phyloP scores from a whole-genome alignment of 2,888 invertebrate species.

The Drosophila mercatorum region DNA sequence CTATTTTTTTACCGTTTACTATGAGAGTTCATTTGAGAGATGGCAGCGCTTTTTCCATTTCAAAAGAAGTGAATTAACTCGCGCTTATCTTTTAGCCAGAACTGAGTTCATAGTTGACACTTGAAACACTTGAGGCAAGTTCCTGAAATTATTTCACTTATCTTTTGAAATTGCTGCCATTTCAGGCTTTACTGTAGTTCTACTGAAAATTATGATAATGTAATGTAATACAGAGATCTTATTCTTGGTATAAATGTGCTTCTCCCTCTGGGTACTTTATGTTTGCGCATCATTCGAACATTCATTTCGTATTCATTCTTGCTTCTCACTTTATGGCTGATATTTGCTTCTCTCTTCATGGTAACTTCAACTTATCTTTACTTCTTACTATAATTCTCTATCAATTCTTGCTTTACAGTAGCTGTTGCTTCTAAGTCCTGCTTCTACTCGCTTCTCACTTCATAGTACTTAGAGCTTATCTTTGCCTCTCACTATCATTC shows the following conservation, averaged over 20 bases:
- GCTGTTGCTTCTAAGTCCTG: too few relatives aligned
- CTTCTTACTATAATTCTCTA: not conserved
- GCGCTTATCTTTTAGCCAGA: constrained; percentile 1
- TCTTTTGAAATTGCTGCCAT: not conserved
- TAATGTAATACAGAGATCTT: not conserved
- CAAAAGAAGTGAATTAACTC: constrained; percentile 2
- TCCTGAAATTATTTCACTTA: not conserved
- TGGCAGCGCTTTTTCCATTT: not conserved
- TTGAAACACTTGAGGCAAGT: not conserved
- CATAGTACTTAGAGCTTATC: not conserved
- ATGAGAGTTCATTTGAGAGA: constrained; percentile 2
- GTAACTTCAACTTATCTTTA: not conserved
- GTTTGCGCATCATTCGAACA: not conserved
- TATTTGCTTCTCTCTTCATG: not conserved
- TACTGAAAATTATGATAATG: not conserved
- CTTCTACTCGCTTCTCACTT: not conserved
- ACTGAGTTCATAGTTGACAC: not conserved
- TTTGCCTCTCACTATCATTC: not conserved
- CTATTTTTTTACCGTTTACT: not conserved
- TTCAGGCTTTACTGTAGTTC: not conserved
- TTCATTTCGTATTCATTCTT: not conserved
- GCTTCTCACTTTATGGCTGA: too few relatives aligned
- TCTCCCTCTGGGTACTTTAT: not conserved
- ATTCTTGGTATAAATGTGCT: not conserved
- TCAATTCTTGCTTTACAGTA: not conserved